Conservation (phyloP, 2,797 vertebrate species). For the Mormyrops attenuatus region DNA sequence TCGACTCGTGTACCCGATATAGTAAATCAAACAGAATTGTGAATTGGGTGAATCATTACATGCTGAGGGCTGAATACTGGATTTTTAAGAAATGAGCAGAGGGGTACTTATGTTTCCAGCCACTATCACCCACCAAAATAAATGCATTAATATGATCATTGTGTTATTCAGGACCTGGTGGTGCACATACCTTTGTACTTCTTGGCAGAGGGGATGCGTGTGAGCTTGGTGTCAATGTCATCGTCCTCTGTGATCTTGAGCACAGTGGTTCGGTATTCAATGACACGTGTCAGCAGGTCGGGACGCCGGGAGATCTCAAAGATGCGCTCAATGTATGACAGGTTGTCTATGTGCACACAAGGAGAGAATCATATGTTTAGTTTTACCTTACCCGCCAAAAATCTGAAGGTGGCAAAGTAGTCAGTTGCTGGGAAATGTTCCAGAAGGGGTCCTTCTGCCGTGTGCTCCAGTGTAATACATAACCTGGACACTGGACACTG, state of each 20-base stretch:
- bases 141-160: neutral
- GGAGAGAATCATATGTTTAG: neutral
- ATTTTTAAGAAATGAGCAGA: neutral
- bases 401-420: neutral
- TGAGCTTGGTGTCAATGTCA: slow-evolving; percentile 91
- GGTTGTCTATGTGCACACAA: slow-evolving; percentile 64
- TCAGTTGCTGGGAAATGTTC: neutral
- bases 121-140: neutral
- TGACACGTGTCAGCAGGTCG: slow-evolving; percentile 84
- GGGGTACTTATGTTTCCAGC: neutral
- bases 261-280: slow-evolving; percentile 89
- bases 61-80: neutral
- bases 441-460: neutral
- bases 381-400: neutral
- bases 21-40: neutral
- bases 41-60: neutral
- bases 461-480: neutral
- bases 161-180: neutral
- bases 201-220: slow-evolving; percentile 91
- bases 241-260: slow-evolving; percentile 93
- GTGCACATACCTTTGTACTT: slow-evolving; percentile 81
- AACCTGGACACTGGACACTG: neutral
- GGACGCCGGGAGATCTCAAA: slow-evolving; percentile 92
- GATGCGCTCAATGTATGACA: slow-evolving; percentile 93
- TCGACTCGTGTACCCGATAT: neutral